phyloP scores from a whole-genome alignment of 35 echinoderm and acorn worm species.

The Heliocidaris erythrogramma region DNA sequence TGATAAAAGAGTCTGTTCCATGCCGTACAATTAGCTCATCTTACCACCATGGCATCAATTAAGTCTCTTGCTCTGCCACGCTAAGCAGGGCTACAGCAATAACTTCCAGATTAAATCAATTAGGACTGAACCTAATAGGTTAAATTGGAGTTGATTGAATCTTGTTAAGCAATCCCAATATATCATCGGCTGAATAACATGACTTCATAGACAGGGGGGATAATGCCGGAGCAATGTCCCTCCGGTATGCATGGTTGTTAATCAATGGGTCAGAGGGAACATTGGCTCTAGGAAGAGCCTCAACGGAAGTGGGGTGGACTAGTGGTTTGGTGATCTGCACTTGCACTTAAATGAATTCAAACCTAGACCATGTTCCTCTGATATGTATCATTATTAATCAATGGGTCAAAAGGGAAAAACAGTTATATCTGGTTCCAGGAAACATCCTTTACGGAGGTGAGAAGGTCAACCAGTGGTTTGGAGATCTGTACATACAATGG shows the following conservation, averaged over 20 bases:
- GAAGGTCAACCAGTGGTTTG: too few species aligned
- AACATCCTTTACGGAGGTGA: too few species aligned
- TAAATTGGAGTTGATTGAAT: constrained; percentile 16
- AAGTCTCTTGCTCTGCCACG: background rate
- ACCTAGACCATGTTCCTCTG: background rate
- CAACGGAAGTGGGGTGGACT: background rate
- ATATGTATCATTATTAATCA: too few species aligned
- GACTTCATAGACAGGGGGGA: background rate
- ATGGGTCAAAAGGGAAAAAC: too few species aligned
- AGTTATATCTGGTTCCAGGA: too few species aligned
- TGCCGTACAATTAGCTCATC: constrained; percentile 16
- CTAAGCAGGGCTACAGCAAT: constrained; percentile 1
- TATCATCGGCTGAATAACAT: background rate
- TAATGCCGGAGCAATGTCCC: background rate
- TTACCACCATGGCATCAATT: background rate
- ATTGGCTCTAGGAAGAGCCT: background rate
- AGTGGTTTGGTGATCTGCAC: background rate
- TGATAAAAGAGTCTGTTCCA: constrained; percentile 21
- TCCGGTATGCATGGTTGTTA: background rate
- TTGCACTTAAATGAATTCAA: background rate
- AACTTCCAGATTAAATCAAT: constrained; percentile 40
- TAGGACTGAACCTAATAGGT: background rate
- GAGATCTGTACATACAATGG: too few species aligned
- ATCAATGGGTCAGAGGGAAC: background rate
- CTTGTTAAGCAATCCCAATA: constrained; percentile 34